A percentile compares a stretch with the other conserved stretches of the same genome.
These are phyloP conservation scores for Sebastes iracundus DNA, from an alignment of 2,797 vertebrate genomes.

Conservation along the genomic window DNA sequence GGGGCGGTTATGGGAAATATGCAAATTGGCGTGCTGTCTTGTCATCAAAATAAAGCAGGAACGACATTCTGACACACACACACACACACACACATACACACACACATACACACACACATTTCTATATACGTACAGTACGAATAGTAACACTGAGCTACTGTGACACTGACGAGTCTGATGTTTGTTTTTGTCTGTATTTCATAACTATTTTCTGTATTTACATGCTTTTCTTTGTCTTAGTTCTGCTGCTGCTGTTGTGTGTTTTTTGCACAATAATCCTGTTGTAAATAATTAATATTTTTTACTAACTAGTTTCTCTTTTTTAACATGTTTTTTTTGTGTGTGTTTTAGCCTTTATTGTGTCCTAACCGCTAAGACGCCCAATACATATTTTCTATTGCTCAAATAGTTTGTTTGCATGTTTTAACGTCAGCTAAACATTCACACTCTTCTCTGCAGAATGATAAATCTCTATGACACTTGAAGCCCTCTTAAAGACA, in stretches of 20 bases:
- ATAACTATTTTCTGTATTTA: background rate
- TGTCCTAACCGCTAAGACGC: background rate
- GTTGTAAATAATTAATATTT: background rate
- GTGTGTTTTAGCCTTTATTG: background rate
- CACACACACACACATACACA: background rate
- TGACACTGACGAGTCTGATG: background rate
- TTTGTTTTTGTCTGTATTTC: background rate
- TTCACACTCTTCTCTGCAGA: background rate
- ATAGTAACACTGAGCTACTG: background rate
- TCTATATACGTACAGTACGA: background rate
- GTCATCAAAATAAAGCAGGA: constrained; percentile 40
- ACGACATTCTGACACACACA: constrained; percentile 25
- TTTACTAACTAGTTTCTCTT: background rate
- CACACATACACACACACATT: background rate
- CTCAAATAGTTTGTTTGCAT: background rate
- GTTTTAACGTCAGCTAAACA: background rate
- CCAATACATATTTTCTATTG: background rate
- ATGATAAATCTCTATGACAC: background rate
- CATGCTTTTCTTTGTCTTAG: background rate
- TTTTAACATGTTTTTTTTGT: background rate
- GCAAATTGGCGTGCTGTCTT: constrained; percentile 55
- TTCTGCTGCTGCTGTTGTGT: background rate
- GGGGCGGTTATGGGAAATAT: constrained; percentile 43
- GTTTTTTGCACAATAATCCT: background rate
- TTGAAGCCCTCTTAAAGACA: background rate